Base-by-base conservation (phyloP, 2,888 invertebrate genomes). In the Thereva unica region DNA sequence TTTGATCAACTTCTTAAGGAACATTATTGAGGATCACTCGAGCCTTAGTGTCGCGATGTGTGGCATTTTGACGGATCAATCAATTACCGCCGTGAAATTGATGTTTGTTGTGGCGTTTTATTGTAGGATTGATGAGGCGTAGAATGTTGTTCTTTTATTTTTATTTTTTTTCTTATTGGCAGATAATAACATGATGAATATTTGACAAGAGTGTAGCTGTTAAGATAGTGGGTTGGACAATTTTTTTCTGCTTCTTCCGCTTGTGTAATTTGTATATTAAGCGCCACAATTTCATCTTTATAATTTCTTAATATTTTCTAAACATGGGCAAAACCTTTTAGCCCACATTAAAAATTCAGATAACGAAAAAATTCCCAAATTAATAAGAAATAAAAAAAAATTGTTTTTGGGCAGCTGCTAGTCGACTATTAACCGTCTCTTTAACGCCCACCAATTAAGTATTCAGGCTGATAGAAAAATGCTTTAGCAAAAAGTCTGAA, bases 361-460 rank as follows among this genome's bases (percentile, higher is more conserved):
- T 59, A 47, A 59, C 57, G 47, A 59, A 59, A 59, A 59, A 45
- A 47, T 61, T 50, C 23, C 61, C 9, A 45, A 61, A 50, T 50
- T 35, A 34, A 35, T 4, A 34, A 10, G 50, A 50, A 50, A 50
- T 50, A 23, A 23, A 23, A 23, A 23, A 23, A 23, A 23, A 23
- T 23, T n/a, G 2, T 23, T 23, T 23, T 23, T 23, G 23, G 23
- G 23, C 23, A 23, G 23, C 50, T 35, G 50, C 40, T 50, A 5
- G 49, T 50, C 12, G 41, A 38, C 49, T 40, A 61, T 61, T 61
- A 61, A 61, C 9, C 7, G 50, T 35, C 49, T 5, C 41, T 61
- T 40, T 61, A 12, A 61, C 61, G 61, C 61, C 61, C 61, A 61
- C 61, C 49, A 61, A 61, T 61, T 61, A 61, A 50, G 61, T 2